Conservation (phyloP, 2,888 invertebrate genomes). For the Cenopis cana region DNA sequence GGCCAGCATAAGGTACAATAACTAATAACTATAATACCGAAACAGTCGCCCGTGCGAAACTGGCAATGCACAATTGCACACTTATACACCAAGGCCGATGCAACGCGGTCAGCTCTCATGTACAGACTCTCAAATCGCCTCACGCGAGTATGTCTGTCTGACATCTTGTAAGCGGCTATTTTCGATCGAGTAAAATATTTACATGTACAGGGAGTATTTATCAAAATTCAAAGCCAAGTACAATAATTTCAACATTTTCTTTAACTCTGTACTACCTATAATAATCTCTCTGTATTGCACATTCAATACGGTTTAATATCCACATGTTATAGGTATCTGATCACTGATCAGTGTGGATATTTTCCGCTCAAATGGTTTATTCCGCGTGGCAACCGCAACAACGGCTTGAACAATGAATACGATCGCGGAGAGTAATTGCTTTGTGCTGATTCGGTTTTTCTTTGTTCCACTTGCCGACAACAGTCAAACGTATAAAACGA, state of each 20-base stretch:
- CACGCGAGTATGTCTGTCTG: background rate
- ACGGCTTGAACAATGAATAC: conserved; percentile 22
- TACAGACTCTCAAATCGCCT: conserved; percentile 4
- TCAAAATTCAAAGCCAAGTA: background rate
- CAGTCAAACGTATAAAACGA: conserved; percentile 14
- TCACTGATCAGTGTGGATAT: background rate
- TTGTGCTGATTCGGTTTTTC: conserved; percentile 33
- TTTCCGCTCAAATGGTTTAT: conserved; percentile 23
- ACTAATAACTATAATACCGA: background rate
- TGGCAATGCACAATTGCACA: conserved; percentile 18
- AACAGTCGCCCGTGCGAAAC: conserved; percentile 7
- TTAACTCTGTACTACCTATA: background rate
- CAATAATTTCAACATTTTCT: background rate
- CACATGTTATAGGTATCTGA: background rate
- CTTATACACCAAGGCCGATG: conserved; percentile 21
- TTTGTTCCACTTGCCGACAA: conserved; percentile 21
- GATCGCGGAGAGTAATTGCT: conserved; percentile 25
- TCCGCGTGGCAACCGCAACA: conserved; percentile 28
- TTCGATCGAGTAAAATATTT: background rate
- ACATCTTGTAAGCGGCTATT: background rate
- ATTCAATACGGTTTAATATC: background rate
- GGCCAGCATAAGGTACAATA: background rate
- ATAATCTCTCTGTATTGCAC: too few species aligned
- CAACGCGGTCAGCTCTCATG: conserved; percentile 14
- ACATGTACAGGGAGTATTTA: background rate